A percentile compares a stretch with the other conserved stretches of the same genome.
Conservation (phyloP, 2,113 vertebrate genomes). For the Solea solea region DNA sequence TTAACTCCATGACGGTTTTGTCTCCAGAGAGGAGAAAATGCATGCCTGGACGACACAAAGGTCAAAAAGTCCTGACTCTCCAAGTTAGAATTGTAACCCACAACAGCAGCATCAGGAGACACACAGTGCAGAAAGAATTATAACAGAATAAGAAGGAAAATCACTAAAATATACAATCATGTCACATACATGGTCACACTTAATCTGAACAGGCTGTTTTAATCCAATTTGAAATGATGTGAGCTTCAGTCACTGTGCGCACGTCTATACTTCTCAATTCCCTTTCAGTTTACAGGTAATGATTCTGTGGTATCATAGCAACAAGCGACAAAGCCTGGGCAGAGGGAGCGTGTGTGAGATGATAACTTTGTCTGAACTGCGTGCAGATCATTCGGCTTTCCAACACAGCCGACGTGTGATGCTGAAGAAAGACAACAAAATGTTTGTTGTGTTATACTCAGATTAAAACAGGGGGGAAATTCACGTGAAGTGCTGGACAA, state of each 20-base stretch:
- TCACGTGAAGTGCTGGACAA: no score
- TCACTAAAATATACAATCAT: not conserved
- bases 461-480: no score
- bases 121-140: not conserved
- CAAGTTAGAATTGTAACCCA: not conserved
- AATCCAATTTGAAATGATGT: not conserved
- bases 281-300: constrained; percentile 18
- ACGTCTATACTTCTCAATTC: not conserved
- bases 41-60: not conserved
- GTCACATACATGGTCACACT: not conserved
- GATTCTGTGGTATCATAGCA: constrained; percentile 56
- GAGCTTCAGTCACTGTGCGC: constrained; percentile 5
- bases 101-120: not conserved
- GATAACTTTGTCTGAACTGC: not conserved
- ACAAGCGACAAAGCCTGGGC: constrained; percentile 40
- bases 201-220: not conserved
- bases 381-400: not conserved
- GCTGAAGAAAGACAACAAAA: not conserved
- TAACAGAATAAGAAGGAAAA: not conserved
- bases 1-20: not conserved
- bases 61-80: not conserved
- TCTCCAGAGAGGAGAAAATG: not conserved
- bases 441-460: no score
- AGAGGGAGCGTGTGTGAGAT: not conserved
- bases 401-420: not conserved